Percentiles rank a stretch among this genome's conserved stretches.
Evolutionary conservation across 2,113 vertebrate genomes (phyloP).

Genomic region (Ageneiosus marmoratus): DNA sequence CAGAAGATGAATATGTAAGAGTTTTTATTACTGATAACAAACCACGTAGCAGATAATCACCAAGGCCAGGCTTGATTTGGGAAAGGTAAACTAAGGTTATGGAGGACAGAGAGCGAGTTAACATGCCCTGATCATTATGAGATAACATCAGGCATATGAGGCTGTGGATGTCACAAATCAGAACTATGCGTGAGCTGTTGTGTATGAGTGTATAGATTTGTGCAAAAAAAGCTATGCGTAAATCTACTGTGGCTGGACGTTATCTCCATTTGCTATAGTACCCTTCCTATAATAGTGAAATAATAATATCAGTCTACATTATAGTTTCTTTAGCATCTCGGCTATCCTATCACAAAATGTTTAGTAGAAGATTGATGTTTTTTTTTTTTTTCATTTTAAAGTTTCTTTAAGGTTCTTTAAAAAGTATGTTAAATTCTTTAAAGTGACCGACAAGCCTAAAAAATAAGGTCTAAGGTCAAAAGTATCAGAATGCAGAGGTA

Average conservation of each 20-base stretch:
- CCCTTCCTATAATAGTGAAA: neutral
- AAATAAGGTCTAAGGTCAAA: slow-evolving; percentile 34
- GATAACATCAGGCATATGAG: neutral
- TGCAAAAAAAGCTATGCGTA: neutral
- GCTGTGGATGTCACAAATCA: neutral
- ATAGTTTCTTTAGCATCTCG: neutral
- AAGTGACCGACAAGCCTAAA: slow-evolving; percentile 54
- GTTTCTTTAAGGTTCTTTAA: neutral
- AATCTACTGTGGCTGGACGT: too few relatives aligned
- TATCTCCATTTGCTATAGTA: neutral
- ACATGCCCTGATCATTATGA: neutral
- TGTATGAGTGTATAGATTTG: neutral
- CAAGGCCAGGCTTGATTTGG: slow-evolving; percentile 21
- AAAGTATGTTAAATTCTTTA: slow-evolving; percentile 53
- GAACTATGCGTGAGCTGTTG: neutral
- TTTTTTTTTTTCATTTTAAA: neutral
- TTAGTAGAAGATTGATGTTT: too few relatives aligned
- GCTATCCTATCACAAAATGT: neutral
- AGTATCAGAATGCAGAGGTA: slow-evolving; percentile 37
- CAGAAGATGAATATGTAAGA: slow-evolving; percentile 1
- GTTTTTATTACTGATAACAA: slow-evolving; percentile 38
- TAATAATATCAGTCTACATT: neutral
- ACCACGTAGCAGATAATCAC: slow-evolving; percentile 18
- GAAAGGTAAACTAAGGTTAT: neutral
- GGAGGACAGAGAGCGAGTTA: neutral